Base-by-base conservation (phyloP, 1,140 invertebrate species). In the Dryas iulia region DNA sequence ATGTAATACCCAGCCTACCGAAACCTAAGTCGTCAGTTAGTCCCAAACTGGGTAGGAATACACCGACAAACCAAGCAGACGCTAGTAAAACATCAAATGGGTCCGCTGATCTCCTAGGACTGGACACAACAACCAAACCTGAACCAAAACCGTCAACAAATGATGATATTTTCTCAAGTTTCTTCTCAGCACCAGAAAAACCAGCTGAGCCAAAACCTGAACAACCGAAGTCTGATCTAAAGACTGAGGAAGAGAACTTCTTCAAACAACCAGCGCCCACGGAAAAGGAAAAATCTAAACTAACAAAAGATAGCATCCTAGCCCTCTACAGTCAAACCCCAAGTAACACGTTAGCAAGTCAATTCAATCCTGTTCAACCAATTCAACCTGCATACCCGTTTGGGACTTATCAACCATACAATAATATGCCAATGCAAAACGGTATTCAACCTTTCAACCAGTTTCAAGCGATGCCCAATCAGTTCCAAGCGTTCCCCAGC, bases 241-340 rank as follows among this genome's bases (percentile, higher is more conserved):
- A 96, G 83, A 93, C 94, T 2, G 97, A 98, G 84, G 96, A 98
- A 81, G 96, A 97, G 72, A 97, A 95, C 87, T 98, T 98, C 92
- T 98, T 98, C 82, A 97, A 96, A 90, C 97, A 98, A 87, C 93
- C 95, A n/a, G 93, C 94, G 2, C 94, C 96, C 0, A 95, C 94
- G 30, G 93, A 95, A 76, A 95, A 95, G 73, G 95, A 96, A 76
- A 96, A 95, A 71, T 95, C 94, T 66, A 97, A 97, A 92, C 93
- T 98, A 87, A 97, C 97, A 24, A 98, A 98, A 91, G 97, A 98
- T 81, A 98, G 97, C 83, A 98, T 99, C 90, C 92, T 99, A 83
- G 97, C 97, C 4, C 87, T 98, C 28, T 99, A 98, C 87, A 96
- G 95, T 71, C 96, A 94, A 77, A 92, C 93, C 10, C 94, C 94